These are phyloP conservation scores for Labia minor DNA, from an alignment of 2,888 invertebrate genomes.

Conservation along the genomic window DNA sequence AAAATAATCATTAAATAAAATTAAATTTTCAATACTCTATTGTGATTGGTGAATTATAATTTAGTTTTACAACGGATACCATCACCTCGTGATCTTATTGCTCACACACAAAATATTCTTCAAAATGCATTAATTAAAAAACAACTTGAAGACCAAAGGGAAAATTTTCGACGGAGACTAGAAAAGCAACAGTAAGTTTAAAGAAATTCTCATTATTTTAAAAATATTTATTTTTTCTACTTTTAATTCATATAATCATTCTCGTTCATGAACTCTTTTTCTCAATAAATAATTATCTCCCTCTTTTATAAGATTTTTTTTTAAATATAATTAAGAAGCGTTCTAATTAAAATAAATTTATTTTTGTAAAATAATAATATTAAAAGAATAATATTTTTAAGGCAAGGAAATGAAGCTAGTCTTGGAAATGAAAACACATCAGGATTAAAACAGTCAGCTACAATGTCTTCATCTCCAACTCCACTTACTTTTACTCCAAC, in stretches of 20 bases:
- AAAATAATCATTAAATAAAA: no score
- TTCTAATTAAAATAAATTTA: no score
- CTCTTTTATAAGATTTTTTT: no score
- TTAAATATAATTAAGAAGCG: no score
- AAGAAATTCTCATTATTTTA: no score
- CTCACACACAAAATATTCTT: conserved; percentile 77
- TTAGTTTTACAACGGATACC: conserved; percentile 45
- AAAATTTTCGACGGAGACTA: conserved; percentile 71
- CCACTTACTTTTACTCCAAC: conserved; percentile 87
- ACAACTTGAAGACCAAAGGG: conserved; percentile 77
- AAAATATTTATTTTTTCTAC: conserved; percentile 9
- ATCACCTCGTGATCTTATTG: conserved; percentile 72
- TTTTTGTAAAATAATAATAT: no score
- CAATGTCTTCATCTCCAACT: conserved; percentile 45
- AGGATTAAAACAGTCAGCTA: conserved; percentile 24
- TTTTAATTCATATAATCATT: neutral
- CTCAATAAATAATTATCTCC: no score
- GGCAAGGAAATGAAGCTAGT: neutral
- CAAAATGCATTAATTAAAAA: conserved; percentile 78
- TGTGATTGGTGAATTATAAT: no score
- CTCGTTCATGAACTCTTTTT: no score
- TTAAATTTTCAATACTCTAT: no score
- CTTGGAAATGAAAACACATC: neutral
- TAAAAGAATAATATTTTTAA: no score
- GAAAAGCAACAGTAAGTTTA: conserved; percentile 40